Percentiles rank a stretch among this genome's conserved stretches.
These are phyloP conservation scores for Bombus pyrosoma DNA, from an alignment of 1,140 invertebrate genomes.

Conservation along the genomic window DNA sequence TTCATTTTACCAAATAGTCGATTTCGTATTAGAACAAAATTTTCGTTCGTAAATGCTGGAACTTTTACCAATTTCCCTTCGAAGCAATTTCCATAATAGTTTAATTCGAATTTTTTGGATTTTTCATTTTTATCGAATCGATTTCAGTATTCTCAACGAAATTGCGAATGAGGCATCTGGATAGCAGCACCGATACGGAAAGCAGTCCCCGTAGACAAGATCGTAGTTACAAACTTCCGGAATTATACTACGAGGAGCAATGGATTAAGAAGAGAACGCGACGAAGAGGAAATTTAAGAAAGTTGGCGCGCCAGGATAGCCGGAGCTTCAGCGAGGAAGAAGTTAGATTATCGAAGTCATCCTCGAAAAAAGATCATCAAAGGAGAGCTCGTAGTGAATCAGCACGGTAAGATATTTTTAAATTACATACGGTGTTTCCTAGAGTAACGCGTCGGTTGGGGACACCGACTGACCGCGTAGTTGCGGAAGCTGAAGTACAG, in stretches of 20 bases:
- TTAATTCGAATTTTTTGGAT: background rate
- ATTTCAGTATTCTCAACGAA: constrained; percentile 77
- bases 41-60: too few relatives aligned
- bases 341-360: constrained; percentile 73
- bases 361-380: constrained; percentile 67
- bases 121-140: constrained; percentile 12
- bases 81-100: background rate
- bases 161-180: constrained; percentile 66
- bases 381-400: constrained; percentile 78
- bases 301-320: constrained; percentile 73
- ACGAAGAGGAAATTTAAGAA: constrained; percentile 69
- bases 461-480: too few relatives aligned
- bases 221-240: constrained; percentile 59
- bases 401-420: constrained; percentile 63
- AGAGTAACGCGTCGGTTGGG: too few relatives aligned
- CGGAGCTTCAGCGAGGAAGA: constrained; percentile 81
- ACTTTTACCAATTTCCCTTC: too few relatives aligned
- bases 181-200: constrained; percentile 75
- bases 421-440: background rate
- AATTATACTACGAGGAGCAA: constrained; percentile 77
- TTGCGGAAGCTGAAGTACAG: too few relatives aligned
- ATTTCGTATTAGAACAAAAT: too few relatives aligned
- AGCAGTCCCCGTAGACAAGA: constrained; percentile 56
- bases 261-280: constrained; percentile 77
- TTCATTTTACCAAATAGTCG: too few relatives aligned